Evolutionary conservation across 2,888 invertebrate species (phyloP).

Genomic region (Protula sp.): DNA sequence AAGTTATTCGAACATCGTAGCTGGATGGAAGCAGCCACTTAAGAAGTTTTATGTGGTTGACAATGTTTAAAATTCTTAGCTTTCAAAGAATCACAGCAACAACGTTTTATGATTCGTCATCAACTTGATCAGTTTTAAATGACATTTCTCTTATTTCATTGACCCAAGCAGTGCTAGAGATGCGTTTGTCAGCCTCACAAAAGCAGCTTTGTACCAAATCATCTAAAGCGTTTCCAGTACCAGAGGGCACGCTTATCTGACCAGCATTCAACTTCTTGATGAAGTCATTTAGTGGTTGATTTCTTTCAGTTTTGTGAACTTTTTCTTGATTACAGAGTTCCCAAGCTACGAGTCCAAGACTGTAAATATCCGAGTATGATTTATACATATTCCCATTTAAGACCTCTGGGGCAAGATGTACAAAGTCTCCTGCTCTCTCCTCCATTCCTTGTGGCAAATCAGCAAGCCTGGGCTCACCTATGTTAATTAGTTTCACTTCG

Average conservation of each 20-base stretch:
- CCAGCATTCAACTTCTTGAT: not conserved
- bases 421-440: conserved; percentile 26
- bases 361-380: conserved; percentile 38
- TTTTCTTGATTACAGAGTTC: conserved; percentile 24
- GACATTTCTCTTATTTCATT: conserved; percentile 15
- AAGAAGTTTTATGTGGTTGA: no score
- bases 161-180: conserved; percentile 17
- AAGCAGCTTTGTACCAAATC: not conserved
- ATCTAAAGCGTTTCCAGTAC: not conserved
- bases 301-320: conserved; percentile 14
- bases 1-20: no score
- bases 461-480: conserved; percentile 31
- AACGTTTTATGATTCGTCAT: no score
- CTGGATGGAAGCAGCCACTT: no score
- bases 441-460: conserved; percentile 11
- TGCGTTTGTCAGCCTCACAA: conserved; percentile 4
- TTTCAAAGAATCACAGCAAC: no score
- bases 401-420: conserved; percentile 41
- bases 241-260: not conserved
- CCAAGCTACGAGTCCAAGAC: conserved; percentile 29
- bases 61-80: no score
- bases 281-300: conserved; percentile 7
- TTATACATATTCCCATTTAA: conserved; percentile 34
- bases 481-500: conserved; percentile 13
- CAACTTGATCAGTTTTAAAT: no score